Conservation (phyloP, 1,140 invertebrate genomes). For the Meloidogyne floridensis region DNA sequence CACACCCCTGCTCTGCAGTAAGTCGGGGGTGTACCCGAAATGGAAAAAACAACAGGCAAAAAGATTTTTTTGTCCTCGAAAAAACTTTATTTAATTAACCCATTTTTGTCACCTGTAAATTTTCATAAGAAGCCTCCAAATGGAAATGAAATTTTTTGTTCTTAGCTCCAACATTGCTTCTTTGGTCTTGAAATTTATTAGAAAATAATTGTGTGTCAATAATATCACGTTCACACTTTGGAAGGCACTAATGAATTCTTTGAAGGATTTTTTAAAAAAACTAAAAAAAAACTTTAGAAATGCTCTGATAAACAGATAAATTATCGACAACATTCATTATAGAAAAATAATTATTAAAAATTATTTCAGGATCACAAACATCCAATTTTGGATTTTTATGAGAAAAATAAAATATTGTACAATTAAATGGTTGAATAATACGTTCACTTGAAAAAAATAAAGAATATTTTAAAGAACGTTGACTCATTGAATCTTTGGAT, state of each 20-base stretch:
- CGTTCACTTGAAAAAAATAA: constrained; percentile 20
- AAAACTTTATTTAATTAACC: no score
- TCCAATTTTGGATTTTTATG: constrained; percentile 40
- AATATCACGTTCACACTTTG: constrained; percentile 29
- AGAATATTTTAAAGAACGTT: no score
- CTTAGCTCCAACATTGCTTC: background rate
- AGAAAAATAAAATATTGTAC: constrained; percentile 40
- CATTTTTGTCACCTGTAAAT: constrained; percentile 32
- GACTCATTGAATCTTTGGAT: no score
- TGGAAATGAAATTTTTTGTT: constrained; percentile 18
- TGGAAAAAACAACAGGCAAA: no score
- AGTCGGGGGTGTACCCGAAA: no score
- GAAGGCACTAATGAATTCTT: constrained; percentile 37
- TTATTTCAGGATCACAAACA: constrained; percentile 38
- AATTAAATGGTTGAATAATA: constrained; percentile 42
- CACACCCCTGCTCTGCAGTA: no score
- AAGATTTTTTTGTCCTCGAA: no score
- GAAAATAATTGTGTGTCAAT: constrained; percentile 33
- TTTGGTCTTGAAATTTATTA: constrained; percentile 25
- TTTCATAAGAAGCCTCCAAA: constrained; percentile 38
- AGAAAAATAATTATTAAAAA: constrained; percentile 30
- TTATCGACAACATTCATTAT: constrained; percentile 25
- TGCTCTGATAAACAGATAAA: constrained; percentile 20
- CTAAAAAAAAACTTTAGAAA: no score
- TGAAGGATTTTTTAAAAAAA: no score